Conservation (phyloP, 2,888 invertebrate genomes). For the Nomada hirtipes region DNA sequence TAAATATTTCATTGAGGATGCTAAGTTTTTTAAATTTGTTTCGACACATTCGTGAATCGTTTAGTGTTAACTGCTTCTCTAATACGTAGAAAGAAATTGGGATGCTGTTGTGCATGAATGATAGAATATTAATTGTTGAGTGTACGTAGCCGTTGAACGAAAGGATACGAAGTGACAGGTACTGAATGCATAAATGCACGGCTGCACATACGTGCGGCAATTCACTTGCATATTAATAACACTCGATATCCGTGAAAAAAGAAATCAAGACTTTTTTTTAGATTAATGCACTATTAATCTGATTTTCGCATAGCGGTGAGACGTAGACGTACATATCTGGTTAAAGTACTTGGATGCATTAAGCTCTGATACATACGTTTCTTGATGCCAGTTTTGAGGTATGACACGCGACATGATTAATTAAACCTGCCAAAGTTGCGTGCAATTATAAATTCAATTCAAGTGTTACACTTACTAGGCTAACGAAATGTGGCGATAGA, state of each 20-base stretch:
- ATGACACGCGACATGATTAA: conserved; percentile 33
- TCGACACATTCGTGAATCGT: too few relatives aligned
- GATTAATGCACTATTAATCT: conserved; percentile 41
- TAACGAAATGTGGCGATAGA: too few relatives aligned
- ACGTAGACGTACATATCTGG: conserved; percentile 5
- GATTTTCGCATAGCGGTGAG: conserved; percentile 3
- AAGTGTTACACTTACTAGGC: background rate
- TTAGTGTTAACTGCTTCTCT: too few relatives aligned
- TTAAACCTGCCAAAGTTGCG: background rate
- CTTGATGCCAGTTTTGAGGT: conserved; percentile 22
- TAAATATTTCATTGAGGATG: too few relatives aligned
- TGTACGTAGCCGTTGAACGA: background rate
- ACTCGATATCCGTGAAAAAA: background rate
- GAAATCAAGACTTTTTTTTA: conserved; percentile 17
- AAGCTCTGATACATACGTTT: conserved; percentile 6
- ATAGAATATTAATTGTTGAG: background rate
- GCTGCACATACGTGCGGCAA: background rate
- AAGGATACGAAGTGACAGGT: background rate
- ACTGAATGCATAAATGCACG: conserved; percentile 31
- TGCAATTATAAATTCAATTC: background rate
- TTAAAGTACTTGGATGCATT: conserved; percentile 16
- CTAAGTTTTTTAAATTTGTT: too few relatives aligned
- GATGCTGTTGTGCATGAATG: background rate
- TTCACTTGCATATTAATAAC: conserved; percentile 42
- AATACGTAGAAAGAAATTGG: background rate